Evolutionary conservation across 2,888 invertebrate genomes (phyloP), one percentile per base, ranked within the genome.

Genomic region (Balanococcus diminutus): DNA sequence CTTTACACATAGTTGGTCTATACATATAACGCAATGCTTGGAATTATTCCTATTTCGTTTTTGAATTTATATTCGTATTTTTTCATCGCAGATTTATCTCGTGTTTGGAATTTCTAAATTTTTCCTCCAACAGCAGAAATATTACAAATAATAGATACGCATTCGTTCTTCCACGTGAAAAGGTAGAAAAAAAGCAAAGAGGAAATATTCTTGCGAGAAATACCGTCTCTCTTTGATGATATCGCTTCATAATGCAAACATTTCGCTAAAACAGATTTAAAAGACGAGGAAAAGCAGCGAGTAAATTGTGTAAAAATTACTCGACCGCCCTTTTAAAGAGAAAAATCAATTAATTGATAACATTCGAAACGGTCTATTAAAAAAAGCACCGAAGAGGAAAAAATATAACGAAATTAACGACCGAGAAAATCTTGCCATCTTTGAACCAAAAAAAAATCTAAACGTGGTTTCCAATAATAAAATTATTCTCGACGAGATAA

Each of bases 271-370:
- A 56, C 22, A 56, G 19, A 19, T 56, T 56, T 22, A n/a, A 4
- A 36, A 36, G 8, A 5, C 36, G 36, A 5, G 36, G 46, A 46
- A 2, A 16, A 46, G 3, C 8, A 22, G 6, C 56, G 1, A 22
- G 22, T 56, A 56, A 56, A 56, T 56, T 11, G 56, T 22, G 0
- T 1, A 22, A 22, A 56, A 56, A 56, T 56, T 56, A 22, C 8
- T 22, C 22, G 22, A 4, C 4, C n/a, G n/a, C 5, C 4, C 51
- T 51, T 22, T 56, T 56, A 2, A n/a, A 9, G 22, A 22, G 14
- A 56, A 56, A 56, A 56, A 56, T 56, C 56, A 56, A 56, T 56
- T 56, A 56, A 56, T 56, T 56, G 56, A 56, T 56, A 56, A 56
- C 56, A 56, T 22, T 56, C 8, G 22, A 56, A 56, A 56, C 22